Conservation (phyloP, 2,113 vertebrate species). For the Nycticebus coucang region DNA sequence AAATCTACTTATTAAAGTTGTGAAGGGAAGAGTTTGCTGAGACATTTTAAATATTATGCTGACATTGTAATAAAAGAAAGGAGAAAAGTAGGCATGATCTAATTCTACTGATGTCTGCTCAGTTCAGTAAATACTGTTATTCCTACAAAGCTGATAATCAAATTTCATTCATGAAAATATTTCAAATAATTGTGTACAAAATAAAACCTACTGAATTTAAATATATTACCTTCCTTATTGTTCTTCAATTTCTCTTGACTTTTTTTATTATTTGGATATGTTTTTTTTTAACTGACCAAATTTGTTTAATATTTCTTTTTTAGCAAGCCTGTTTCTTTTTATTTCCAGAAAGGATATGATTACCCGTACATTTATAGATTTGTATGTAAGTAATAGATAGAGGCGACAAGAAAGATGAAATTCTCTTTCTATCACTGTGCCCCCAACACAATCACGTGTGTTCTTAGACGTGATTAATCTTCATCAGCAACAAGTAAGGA, state of each 20-base stretch:
- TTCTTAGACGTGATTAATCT: not conserved
- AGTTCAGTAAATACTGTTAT: constrained; percentile 69
- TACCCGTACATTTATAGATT: not conserved
- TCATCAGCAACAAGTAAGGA: not conserved
- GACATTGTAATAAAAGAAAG: constrained; percentile 81
- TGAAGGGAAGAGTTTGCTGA: constrained; percentile 58
- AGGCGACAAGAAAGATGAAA: not conserved
- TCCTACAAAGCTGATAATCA: constrained; percentile 74
- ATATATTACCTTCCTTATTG: constrained; percentile 33
- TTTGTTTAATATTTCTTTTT: constrained; percentile 3
- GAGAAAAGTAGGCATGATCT: constrained; percentile 79
- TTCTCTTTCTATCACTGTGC: not conserved
- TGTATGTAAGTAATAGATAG: not conserved
- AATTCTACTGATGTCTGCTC: constrained; percentile 72
- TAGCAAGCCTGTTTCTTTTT: not conserved
- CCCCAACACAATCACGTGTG: not conserved
- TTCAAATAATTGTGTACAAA: constrained; percentile 71
- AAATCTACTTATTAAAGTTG: constrained; percentile 81
- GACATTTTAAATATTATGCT: constrained; percentile 71
- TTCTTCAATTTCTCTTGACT: constrained; percentile 49
- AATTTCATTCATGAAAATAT: constrained; percentile 65
- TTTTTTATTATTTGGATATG: constrained; percentile 58
- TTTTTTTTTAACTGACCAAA: constrained; percentile 36
- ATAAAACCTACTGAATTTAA: constrained; percentile 75
- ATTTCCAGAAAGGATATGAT: no score